Base-by-base conservation (phyloP, 2,797 vertebrate genomes). In the Acestrorhynchus altus region DNA sequence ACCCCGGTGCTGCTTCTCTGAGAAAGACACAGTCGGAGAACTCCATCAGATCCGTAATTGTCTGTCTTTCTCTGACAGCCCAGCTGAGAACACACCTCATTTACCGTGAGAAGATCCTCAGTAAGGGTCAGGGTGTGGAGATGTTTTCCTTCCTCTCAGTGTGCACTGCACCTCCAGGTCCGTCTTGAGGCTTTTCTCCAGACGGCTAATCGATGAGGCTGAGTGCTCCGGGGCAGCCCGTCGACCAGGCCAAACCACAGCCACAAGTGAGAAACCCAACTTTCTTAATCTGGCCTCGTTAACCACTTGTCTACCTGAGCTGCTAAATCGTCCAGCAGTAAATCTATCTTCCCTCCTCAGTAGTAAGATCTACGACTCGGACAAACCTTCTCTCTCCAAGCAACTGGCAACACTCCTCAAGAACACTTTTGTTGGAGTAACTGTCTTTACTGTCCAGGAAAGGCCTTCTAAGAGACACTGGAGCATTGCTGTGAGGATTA, bases 171-270 rank as follows among this genome's bases (percentile, higher is more conserved):
- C 44, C 44, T 63, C 3, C 60, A 63, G 18, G 10, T 35, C 61
- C n/a, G 24, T 66, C 39, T 69, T 46, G 22, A 67, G 73, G 64
- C 35, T 79, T 81, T 74, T 15, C 68, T 60, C 49, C 16, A 65
- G 79, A 74, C 52, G 47, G 70, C 61, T 74, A 77, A 74, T 84
- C 74, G 16, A 77, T 84, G 35, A 68, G 15, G 56, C n/a, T 18
- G 49, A 57, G 75, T 51, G 56, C 39, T 28, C 61, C 51, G 54
- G 51, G 66, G 76, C 72, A 72, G 51, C 74, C 57, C 63, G 20
- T 8, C 63, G 70, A 74, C 60, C 72, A 42, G 16, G 44, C 28
- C 72, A 72, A 74, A 59, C 40, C 51, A 66, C 51, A n/a, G 22
- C 54, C 46, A 47, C 2, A 22, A 49, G 61, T 54, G 12, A 70